Evolutionary conservation across 2,888 invertebrate species (phyloP).

Genomic region (Eupithecia subfuscata): DNA sequence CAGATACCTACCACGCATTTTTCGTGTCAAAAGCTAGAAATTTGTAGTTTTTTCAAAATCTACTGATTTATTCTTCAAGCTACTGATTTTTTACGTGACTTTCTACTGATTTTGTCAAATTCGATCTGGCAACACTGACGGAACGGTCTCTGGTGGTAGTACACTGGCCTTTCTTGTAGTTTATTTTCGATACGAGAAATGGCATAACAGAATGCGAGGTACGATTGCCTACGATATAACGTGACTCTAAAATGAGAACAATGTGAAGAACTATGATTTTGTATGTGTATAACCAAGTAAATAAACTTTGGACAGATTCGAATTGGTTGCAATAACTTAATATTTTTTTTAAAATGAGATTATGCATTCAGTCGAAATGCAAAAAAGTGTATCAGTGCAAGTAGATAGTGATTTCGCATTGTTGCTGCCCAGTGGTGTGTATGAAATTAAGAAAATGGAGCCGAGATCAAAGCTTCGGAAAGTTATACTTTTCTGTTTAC

Average conservation of each 20-base stretch:
- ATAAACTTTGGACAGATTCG: slow-evolving; percentile 55
- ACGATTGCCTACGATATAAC: slow-evolving; percentile 61
- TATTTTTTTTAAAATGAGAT: slow-evolving; percentile 80
- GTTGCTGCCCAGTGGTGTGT: slow-evolving; percentile 90
- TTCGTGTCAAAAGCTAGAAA: too few relatives aligned
- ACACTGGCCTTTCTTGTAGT: slow-evolving; percentile 41
- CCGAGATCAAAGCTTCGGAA: slow-evolving; percentile 91
- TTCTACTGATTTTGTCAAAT: too few relatives aligned
- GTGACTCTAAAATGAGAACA: slow-evolving; percentile 54
- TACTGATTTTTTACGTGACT: too few relatives aligned
- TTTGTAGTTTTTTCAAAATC: too few relatives aligned
- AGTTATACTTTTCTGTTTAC: slow-evolving; percentile 91
- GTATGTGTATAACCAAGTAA: slow-evolving; percentile 46
- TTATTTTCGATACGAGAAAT: slow-evolving; percentile 54
- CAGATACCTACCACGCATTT: too few relatives aligned
- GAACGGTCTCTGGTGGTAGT: slow-evolving; percentile 44
- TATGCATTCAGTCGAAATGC: slow-evolving; percentile 85
- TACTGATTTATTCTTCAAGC: too few relatives aligned
- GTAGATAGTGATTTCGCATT: slow-evolving; percentile 93
- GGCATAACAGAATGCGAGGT: slow-evolving; percentile 50
- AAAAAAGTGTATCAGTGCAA: slow-evolving; percentile 92
- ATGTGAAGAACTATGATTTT: slow-evolving; percentile 58
- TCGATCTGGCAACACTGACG: too few relatives aligned
- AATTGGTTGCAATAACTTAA: slow-evolving; percentile 62
- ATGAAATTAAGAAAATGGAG: slow-evolving; percentile 94